A percentile compares a stretch with the other conserved stretches of the same genome.
phyloP scores from a whole-genome alignment of 1,140 invertebrate species.

The Spodoptera litura region DNA sequence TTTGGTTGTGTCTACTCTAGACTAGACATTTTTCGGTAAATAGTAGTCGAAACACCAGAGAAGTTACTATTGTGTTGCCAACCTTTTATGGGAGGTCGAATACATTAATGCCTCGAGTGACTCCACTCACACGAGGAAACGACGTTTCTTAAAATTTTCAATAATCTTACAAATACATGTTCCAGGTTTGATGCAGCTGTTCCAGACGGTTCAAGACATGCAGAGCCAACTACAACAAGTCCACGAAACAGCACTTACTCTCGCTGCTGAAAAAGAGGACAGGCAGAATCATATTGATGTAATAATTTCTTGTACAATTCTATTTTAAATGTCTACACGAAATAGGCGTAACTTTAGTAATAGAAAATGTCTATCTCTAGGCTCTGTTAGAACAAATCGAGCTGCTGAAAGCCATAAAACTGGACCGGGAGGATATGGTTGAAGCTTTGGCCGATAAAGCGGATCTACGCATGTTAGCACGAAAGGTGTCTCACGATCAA shows the following conservation, averaged over 20 bases:
- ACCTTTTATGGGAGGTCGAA: too few relatives aligned
- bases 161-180: background rate
- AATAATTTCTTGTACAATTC: background rate
- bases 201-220: constrained; percentile 78
- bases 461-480: constrained; percentile 88
- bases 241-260: constrained; percentile 70
- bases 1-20: background rate
- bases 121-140: background rate
- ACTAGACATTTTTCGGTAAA: too few relatives aligned
- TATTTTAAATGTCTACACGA: background rate
- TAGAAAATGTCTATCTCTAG: constrained; percentile 60
- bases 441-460: constrained; percentile 91
- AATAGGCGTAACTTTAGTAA: background rate
- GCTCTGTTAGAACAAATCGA: constrained; percentile 86
- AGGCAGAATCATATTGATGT: constrained; percentile 76
- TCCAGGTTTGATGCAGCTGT: constrained; percentile 72
- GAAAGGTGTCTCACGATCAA: constrained; percentile 90
- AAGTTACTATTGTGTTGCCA: too few relatives aligned
- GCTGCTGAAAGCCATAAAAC: constrained; percentile 86
- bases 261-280: constrained; percentile 78
- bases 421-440: constrained; percentile 89
- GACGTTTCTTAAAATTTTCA: background rate
- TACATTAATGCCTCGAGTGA: too few relatives aligned
- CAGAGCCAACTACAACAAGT: constrained; percentile 75
- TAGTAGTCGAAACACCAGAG: too few relatives aligned